These are phyloP conservation scores for Catagonus wagneri DNA, from an alignment of 2,113 vertebrate species.

Conservation along the genomic window DNA sequence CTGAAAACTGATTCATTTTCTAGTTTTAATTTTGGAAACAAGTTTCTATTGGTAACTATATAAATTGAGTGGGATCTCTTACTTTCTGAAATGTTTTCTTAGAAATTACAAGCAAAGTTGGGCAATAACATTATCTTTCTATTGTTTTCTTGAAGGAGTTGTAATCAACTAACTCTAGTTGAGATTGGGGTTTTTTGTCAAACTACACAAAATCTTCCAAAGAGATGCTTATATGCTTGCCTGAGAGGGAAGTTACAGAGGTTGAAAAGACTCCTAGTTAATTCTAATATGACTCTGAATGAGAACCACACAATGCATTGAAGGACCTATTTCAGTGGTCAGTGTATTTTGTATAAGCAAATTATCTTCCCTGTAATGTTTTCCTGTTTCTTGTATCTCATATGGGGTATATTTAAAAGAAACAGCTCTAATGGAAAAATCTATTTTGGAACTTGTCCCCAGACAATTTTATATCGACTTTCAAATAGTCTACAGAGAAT, in stretches of 20 bases:
- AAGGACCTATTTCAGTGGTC: not conserved
- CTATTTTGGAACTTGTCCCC: slow-evolving; percentile 15
- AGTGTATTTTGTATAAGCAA: not conserved
- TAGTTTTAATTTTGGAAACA: slow-evolving; percentile 21
- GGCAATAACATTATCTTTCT: not conserved
- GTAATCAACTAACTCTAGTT: not conserved
- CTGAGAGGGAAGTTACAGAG: not conserved
- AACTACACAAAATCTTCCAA: not conserved
- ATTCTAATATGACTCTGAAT: not conserved
- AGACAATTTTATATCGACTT: slow-evolving; percentile 38
- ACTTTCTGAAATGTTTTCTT: slow-evolving; percentile 28
- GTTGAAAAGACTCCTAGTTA: not conserved
- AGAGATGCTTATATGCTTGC: not conserved
- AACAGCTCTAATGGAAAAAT: not conserved
- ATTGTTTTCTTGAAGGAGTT: not conserved
- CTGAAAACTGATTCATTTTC: not conserved
- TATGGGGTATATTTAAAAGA: not conserved
- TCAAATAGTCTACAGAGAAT: slow-evolving; percentile 1
- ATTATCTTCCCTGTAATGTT: not conserved
- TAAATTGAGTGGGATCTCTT: not conserved
- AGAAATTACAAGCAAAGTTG: not conserved
- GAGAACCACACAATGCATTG: not conserved
- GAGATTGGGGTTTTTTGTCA: not conserved
- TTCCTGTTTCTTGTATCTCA: not conserved
- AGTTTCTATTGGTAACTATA: not conserved